Conservation (phyloP, 2,113 vertebrate species). For the Oreocharis arfaki region DNA sequence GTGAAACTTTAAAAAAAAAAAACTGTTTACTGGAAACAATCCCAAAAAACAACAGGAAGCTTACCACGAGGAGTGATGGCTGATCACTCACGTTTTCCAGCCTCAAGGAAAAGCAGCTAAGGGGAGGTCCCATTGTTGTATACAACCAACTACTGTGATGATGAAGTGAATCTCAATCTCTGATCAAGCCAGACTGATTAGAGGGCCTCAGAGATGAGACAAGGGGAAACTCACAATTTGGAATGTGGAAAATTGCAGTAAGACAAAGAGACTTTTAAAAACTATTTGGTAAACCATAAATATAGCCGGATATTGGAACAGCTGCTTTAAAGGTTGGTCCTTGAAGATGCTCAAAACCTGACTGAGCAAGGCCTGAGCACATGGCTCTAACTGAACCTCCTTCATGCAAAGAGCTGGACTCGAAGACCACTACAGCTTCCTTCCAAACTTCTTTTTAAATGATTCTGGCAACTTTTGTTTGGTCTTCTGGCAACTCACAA, state of each 20-base stretch:
- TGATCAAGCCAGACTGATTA: neutral
- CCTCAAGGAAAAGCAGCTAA: neutral
- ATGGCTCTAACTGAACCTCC: neutral
- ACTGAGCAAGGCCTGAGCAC: neutral
- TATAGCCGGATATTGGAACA: neutral
- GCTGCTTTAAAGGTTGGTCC: neutral
- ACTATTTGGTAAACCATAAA: neutral
- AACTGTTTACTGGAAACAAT: neutral
- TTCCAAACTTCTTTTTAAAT: neutral
- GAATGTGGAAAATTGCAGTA: neutral
- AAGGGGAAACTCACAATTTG: neutral
- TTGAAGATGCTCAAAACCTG: neutral
- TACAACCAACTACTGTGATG: fast-evolving
- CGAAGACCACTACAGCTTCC: neutral
- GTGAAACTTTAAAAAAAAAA: neutral
- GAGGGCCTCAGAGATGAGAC: neutral
- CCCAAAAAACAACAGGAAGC: neutral
- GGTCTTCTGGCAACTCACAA: neutral
- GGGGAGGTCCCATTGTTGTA: neutral
- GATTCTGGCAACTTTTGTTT: neutral
- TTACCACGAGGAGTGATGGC: neutral
- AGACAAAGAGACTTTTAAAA: neutral
- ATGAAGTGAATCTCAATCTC: neutral
- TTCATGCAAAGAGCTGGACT: neutral
- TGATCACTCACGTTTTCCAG: neutral